These are phyloP conservation scores for Argyresthia goedartella DNA, from an alignment of 2,888 invertebrate species.

Conservation along the genomic window DNA sequence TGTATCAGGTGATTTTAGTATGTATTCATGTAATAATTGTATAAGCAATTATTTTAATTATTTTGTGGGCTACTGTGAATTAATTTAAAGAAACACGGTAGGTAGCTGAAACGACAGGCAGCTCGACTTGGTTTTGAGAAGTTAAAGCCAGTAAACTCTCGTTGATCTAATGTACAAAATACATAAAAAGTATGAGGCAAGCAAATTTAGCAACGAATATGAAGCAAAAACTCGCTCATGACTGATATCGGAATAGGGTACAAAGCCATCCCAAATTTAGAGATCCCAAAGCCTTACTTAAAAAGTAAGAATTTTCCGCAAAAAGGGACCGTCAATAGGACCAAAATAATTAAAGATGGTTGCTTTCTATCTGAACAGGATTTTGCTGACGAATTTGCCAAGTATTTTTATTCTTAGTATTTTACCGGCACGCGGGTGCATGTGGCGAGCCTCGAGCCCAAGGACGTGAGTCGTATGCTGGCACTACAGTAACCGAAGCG, in stretches of 20 bases:
- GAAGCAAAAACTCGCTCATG: too few species aligned
- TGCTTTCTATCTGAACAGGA: slow-evolving; percentile 4
- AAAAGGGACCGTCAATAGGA: too few species aligned
- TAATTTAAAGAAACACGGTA: slow-evolving; percentile 12
- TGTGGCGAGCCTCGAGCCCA: neutral
- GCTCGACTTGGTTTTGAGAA: slow-evolving; percentile 4
- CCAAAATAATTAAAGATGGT: slow-evolving; percentile 9
- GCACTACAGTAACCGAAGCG: neutral
- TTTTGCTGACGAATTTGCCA: slow-evolving; percentile 9
- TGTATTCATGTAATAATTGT: slow-evolving; percentile 7
- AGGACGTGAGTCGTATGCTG: neutral
- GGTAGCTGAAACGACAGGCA: slow-evolving; percentile 9
- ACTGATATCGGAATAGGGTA: too few species aligned
- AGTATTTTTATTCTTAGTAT: slow-evolving; percentile 10
- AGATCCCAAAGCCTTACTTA: too few species aligned
- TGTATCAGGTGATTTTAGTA: slow-evolving; percentile 8
- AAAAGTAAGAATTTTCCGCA: too few species aligned
- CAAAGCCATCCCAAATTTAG: too few species aligned
- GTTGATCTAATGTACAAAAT: too few species aligned
- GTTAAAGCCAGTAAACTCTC: too few species aligned
- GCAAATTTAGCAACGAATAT: too few species aligned
- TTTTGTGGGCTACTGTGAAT: slow-evolving; percentile 14
- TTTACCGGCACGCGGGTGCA: neutral
- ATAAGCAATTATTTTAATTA: slow-evolving; percentile 12
- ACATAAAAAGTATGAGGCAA: too few species aligned